phyloP scores from a whole-genome alignment of 2,113 vertebrate genomes.

The Chauna torquata region DNA sequence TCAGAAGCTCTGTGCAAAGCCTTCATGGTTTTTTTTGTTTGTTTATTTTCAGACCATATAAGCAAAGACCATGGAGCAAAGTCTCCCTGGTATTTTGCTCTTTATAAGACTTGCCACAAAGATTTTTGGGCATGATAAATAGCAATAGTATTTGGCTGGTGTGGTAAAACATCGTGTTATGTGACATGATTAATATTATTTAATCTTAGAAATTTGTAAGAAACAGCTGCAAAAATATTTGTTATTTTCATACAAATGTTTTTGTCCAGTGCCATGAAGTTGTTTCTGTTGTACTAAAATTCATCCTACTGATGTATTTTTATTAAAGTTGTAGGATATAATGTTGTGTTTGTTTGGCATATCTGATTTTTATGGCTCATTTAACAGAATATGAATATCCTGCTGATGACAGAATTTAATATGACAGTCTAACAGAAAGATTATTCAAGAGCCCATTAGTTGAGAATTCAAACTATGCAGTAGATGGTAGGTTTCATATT shows the following conservation, averaged over 20 bases:
- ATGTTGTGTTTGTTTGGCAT: neutral
- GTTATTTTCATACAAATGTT: neutral
- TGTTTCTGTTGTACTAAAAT: constrained; percentile 5
- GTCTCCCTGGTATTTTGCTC: neutral
- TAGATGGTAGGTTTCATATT: neutral
- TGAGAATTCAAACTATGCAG: constrained; percentile 25
- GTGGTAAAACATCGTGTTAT: neutral
- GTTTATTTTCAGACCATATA: neutral
- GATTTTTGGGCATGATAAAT: neutral
- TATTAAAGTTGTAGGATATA: neutral
- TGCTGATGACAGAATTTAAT: constrained; percentile 18
- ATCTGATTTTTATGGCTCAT: constrained; percentile 1
- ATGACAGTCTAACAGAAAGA: neutral
- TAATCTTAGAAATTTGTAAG: neutral
- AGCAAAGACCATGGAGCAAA: neutral
- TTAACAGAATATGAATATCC: constrained; percentile 29
- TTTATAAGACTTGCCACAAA: neutral
- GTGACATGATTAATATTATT: neutral
- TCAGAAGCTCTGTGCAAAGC: neutral
- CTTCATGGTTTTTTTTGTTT: neutral
- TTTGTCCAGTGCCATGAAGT: neutral
- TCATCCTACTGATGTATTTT: neutral
- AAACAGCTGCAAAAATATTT: constrained; percentile 15
- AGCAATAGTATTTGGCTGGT: neutral
- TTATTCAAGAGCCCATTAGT: constrained; percentile 23